Conservation (phyloP, 2,113 vertebrate genomes). For the Poicephalus gulielmi region DNA sequence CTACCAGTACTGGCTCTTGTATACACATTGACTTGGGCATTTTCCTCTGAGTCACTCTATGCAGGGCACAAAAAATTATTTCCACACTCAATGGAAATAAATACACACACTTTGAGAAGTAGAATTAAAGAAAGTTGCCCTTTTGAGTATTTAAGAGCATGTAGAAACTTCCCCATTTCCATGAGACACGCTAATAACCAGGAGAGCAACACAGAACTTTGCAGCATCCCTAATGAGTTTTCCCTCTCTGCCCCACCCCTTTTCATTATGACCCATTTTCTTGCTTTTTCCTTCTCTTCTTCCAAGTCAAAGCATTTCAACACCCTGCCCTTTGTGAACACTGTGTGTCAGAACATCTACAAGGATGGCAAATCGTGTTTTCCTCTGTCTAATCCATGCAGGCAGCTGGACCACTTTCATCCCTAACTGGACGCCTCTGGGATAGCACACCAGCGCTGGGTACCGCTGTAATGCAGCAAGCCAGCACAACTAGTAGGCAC, state of each 20-base stretch:
- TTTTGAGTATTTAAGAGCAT: not conserved
- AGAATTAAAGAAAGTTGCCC: not conserved
- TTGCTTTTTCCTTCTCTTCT: not conserved
- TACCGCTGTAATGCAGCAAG: not conserved
- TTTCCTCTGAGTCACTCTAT: not conserved
- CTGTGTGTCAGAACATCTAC: conserved; percentile 12
- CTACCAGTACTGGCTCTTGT: not conserved
- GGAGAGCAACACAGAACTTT: not conserved
- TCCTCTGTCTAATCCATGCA: conserved; percentile 39
- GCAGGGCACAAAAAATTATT: not conserved
- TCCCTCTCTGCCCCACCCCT: not conserved
- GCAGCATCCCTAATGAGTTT: not conserved
- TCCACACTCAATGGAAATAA: not conserved
- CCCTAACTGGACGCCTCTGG: not conserved
- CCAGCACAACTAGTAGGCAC: not conserved
- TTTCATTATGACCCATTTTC: conserved; percentile 26
- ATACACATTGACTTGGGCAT: not conserved
- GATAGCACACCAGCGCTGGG: not conserved
- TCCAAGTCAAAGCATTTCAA: conserved; percentile 12
- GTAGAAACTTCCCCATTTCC: not conserved
- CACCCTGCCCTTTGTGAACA: conserved; percentile 41
- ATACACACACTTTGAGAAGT: not conserved
- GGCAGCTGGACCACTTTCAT: conserved; percentile 30
- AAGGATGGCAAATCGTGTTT: conserved; percentile 43
- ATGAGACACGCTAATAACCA: not conserved